Evolutionary conservation across 2,888 invertebrate genomes (phyloP).

Genomic region (Noctua comes): DNA sequence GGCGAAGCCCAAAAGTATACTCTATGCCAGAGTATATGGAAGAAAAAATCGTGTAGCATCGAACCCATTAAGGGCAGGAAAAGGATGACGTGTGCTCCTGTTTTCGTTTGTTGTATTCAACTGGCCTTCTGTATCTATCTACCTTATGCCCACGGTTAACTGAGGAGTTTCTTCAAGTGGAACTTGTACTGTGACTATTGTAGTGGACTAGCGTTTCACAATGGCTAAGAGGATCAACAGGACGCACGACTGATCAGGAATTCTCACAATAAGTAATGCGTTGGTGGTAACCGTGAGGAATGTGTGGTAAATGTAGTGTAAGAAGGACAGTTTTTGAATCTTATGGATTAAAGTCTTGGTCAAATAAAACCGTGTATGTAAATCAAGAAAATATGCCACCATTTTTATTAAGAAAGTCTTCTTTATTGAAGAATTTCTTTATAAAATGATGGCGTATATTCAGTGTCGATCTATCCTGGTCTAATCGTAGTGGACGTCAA

Average conservation of each 20-base stretch:
- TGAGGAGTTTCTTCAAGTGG: slow-evolving; percentile 48
- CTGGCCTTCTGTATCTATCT: background rate
- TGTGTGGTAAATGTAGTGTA: slow-evolving; percentile 24
- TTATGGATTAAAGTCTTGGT: background rate
- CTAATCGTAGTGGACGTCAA: background rate
- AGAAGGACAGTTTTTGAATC: background rate
- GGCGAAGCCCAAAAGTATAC: too few relatives aligned
- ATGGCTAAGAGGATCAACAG: slow-evolving; percentile 56
- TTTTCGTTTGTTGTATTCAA: background rate
- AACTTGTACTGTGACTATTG: slow-evolving; percentile 39
- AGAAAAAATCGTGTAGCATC: background rate
- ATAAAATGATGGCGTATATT: background rate
- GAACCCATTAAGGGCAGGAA: background rate
- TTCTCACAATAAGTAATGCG: slow-evolving; percentile 26
- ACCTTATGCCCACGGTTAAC: slow-evolving; percentile 2
- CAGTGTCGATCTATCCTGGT: background rate
- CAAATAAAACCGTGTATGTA: background rate
- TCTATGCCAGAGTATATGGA: background rate
- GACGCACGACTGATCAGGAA: slow-evolving; percentile 42
- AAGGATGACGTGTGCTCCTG: background rate
- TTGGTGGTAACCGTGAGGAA: background rate
- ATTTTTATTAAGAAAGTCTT: too few relatives aligned
- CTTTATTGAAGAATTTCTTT: too few relatives aligned
- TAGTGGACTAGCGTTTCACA: slow-evolving; percentile 45
- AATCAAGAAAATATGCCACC: too few relatives aligned